These are phyloP conservation scores for Calyptomena viridis DNA, from an alignment of 2,113 vertebrate genomes.

Conservation along the genomic window DNA sequence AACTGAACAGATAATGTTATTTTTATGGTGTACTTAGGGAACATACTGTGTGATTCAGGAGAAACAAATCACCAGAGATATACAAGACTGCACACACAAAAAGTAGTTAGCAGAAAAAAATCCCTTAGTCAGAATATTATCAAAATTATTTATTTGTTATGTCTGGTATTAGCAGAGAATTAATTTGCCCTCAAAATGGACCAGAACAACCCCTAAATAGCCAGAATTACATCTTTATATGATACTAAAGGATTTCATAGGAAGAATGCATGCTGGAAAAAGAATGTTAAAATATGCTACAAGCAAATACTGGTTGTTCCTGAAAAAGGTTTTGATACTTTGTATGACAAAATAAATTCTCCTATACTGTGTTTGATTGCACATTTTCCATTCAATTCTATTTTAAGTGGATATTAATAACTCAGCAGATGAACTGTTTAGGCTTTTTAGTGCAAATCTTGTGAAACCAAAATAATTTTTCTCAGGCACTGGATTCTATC, in stretches of 20 bases:
- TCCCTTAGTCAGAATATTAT: background rate
- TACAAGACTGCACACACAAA: background rate
- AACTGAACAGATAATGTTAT: slow-evolving; percentile 30
- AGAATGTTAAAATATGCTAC: background rate
- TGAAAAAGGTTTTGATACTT: background rate
- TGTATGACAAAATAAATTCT: background rate
- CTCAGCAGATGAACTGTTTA: background rate
- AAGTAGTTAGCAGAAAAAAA: background rate
- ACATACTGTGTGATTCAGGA: background rate
- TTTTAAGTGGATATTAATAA: background rate
- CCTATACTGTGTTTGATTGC: background rate
- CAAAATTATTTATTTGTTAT: background rate
- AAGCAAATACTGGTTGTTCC: rapidly evolving
- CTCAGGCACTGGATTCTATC: background rate
- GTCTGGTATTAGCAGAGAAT: background rate
- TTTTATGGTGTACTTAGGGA: slow-evolving; percentile 20
- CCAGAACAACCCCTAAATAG: background rate
- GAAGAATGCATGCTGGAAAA: background rate
- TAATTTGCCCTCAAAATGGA: background rate
- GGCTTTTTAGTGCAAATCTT: background rate
- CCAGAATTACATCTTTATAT: background rate
- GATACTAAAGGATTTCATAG: background rate
- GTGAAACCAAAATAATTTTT: background rate
- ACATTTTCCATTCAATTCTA: background rate
- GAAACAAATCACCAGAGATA: slow-evolving; percentile 31